Base-by-base conservation (phyloP, 64 coral and sea anemone genomes). In the Astreopora myriophthalma region DNA sequence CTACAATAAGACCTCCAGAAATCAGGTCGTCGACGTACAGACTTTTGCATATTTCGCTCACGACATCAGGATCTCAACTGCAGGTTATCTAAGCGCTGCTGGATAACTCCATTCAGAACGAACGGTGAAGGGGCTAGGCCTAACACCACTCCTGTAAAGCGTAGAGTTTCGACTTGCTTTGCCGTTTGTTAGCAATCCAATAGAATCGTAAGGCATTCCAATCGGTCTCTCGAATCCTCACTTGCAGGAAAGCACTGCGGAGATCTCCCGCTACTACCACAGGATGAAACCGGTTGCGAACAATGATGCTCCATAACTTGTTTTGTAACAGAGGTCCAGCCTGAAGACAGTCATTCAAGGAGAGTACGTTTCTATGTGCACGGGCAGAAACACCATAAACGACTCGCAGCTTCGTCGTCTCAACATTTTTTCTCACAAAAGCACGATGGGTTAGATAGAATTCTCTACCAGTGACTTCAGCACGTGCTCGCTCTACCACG, bases 151-250 rank as follows among this genome's bases (percentile, higher is more conserved):
- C 69, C 76, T 7, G 88, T 90, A 36, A 90, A 90, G 17, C 88
- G 17, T 28, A 79, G 58, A 23, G 74, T 77, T 44, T 68, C 74
- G 13, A 90, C 63, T 32, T 90, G 39, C 33, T 63, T 79, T 6
- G 57, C 62, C 7, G 46, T 77, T 67, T 80, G 44, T 79, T 74
- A 27, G 40, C 31, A 13, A 86, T 85, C 90, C 90, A 92, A 25
- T 92, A 70, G 60, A 94, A 94, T 66, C 92, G 17, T 19, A 94
- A 32, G 0, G 79, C 77, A 74, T 94, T 69, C 34, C 93, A 75
- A 8, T 91, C 88, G 23, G 63, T 3, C 19, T 90, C 83, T 70
- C 66, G 40, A 0, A 92, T 61, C 19, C 74, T 28, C 28, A 91
- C 49, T 42, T 95, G 93, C 6, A 95, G 79, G 38, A 94, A 94